A percentile compares a stretch with the other conserved stretches of the same genome.
Evolutionary conservation across 1,140 invertebrate genomes (phyloP).

Genomic region (Neodiprion fabricii): DNA sequence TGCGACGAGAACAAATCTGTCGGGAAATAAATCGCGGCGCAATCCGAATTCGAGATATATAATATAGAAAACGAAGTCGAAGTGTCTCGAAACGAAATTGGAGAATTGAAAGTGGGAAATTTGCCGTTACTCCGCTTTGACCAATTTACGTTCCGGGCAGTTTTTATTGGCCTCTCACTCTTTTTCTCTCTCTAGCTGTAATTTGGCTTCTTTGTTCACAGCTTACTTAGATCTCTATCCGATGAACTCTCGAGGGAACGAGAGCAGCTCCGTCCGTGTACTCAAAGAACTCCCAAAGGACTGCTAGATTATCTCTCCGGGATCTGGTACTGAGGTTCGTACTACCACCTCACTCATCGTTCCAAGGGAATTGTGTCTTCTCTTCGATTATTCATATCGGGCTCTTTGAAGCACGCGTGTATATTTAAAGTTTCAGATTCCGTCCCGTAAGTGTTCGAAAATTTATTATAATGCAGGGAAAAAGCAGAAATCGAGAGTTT

Average conservation of each 20-base stretch:
- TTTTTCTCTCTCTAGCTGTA: not conserved
- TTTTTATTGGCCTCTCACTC: not conserved
- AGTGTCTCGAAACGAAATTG: too few relatives aligned
- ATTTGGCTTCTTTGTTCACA: slow-evolving; percentile 4
- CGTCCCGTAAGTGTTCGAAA: too few relatives aligned
- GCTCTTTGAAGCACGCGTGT: not conserved
- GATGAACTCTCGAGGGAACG: not conserved
- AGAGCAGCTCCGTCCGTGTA: not conserved
- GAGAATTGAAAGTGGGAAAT: too few relatives aligned
- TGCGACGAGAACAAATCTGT: not conserved
- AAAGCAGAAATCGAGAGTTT: too few relatives aligned
- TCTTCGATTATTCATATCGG: not conserved
- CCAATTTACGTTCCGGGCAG: not conserved
- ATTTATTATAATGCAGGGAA: too few relatives aligned
- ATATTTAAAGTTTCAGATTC: not conserved
- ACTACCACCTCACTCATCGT: not conserved
- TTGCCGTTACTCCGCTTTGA: not conserved
- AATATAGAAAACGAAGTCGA: too few relatives aligned
- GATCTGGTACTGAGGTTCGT: not conserved
- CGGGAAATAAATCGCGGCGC: not conserved
- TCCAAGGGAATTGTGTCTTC: not conserved
- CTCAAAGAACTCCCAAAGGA: slow-evolving; percentile 1
- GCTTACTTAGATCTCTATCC: not conserved
- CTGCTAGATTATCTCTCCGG: not conserved
- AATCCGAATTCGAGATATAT: too few relatives aligned